Conservation (phyloP, 2,797 vertebrate species). For the Muscicapa striata region DNA sequence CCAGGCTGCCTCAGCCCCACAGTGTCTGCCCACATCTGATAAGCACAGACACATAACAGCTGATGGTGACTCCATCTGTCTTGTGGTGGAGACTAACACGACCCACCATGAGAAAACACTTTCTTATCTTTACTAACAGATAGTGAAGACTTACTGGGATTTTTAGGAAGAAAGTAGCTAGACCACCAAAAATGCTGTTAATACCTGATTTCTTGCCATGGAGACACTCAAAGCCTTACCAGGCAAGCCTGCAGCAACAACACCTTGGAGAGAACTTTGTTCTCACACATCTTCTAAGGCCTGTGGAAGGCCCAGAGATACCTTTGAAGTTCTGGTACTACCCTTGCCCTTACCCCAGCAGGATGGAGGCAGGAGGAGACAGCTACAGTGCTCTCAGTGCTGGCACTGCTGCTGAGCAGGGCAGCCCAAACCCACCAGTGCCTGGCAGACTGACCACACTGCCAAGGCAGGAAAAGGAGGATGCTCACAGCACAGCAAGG, state of each 20-base stretch:
- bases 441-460: not conserved
- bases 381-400: fast-evolving
- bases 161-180: not conserved
- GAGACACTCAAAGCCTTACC: not conserved
- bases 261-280: not conserved
- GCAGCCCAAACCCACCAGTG: not conserved
- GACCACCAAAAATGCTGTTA: not conserved
- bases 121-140: not conserved
- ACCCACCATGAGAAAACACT: not conserved
- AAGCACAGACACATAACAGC: not conserved
- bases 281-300: not conserved
- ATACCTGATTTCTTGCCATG: not conserved
- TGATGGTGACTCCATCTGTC: not conserved
- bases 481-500: not conserved
- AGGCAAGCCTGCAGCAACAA: not conserved
- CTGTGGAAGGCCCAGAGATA: not conserved
- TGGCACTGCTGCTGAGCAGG: not conserved
- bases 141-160: not conserved
- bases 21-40: fast-evolving
- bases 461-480: not conserved
- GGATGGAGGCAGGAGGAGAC: not conserved
- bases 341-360: not conserved
- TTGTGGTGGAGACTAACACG: not conserved
- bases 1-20: fast-evolving
- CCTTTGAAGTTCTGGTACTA: not conserved